phyloP scores from a whole-genome alignment of 2,797 vertebrate species.

The Sebastes taczanowskii region DNA sequence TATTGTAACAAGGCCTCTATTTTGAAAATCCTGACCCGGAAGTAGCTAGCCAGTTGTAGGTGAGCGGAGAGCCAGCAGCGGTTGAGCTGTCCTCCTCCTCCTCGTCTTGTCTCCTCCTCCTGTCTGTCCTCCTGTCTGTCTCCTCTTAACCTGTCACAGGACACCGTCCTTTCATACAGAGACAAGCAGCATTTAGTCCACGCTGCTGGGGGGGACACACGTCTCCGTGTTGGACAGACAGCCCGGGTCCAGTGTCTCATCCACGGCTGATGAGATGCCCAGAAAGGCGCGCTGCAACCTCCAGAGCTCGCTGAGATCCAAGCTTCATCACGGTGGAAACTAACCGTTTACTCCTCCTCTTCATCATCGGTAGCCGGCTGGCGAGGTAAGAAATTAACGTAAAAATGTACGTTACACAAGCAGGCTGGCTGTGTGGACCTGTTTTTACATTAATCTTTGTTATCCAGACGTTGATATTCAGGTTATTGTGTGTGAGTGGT shows the following conservation, averaged over 20 bases:
- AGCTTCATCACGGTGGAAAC: conserved; percentile 6
- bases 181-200: neutral
- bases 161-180: conserved; percentile 2
- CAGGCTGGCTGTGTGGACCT: neutral
- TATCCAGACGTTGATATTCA: neutral
- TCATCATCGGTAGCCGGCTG: conserved; percentile 36
- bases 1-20: conserved; percentile 11
- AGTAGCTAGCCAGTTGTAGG: conserved; percentile 51
- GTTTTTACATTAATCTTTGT: neutral
- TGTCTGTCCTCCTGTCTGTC: neutral
- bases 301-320: conserved; percentile 15
- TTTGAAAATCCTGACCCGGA: conserved; percentile 64
- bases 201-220: neutral
- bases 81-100: neutral
- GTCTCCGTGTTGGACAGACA: neutral
- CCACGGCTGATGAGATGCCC: conserved; percentile 40
- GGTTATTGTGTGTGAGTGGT: neutral
- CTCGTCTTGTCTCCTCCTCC: neutral
- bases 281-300: conserved; percentile 21
- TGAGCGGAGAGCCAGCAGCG: conserved; percentile 31
- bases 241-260: neutral
- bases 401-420: neutral
- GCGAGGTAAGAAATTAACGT: conserved; percentile 53
- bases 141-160: conserved; percentile 34
- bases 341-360: neutral